Percentiles rank a stretch among this genome's conserved stretches.
phyloP scores from a whole-genome alignment of 2,113 vertebrate genomes.

The Gasterosteus aculeatus region DNA sequence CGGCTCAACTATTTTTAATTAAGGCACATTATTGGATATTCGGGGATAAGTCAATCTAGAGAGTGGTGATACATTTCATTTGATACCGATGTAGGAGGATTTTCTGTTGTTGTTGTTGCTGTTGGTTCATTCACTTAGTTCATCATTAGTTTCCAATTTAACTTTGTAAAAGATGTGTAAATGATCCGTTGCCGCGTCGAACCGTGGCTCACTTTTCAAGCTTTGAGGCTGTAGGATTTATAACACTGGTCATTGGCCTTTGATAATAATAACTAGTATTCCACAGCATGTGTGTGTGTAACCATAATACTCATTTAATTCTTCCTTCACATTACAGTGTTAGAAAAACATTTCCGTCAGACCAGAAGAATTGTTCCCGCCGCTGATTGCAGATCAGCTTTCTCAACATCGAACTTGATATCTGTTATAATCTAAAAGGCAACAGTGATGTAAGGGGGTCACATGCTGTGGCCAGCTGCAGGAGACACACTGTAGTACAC shows the following conservation, averaged over 20 bases:
- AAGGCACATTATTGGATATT: conserved; percentile 20
- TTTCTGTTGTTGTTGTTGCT: neutral
- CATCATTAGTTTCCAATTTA: conserved; percentile 5
- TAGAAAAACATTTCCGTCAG: conserved; percentile 46
- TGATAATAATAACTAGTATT: conserved; percentile 21
- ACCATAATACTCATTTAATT: conserved; percentile 41
- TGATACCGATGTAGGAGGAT: neutral
- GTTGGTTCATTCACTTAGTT: conserved; percentile 15
- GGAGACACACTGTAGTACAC: conserved; percentile 18
- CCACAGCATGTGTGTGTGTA: conserved; percentile 12
- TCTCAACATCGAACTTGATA: conserved; percentile 47
- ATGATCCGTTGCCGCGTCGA: neutral
- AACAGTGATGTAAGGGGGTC: conserved; percentile 44
- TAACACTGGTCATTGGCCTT: conserved; percentile 5
- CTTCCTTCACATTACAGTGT: conserved; percentile 19
- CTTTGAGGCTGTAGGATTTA: conserved; percentile 8
- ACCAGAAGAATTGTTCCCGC: conserved; percentile 36
- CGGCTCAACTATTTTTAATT: conserved; percentile 4
- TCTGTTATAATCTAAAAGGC: conserved; percentile 53
- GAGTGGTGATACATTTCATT: conserved; percentile 1
- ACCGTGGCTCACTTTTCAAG: conserved; percentile 5
- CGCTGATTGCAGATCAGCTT: conserved; percentile 52
- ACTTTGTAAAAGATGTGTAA: neutral
- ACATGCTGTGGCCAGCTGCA: conserved; percentile 25
- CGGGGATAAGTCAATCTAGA: neutral